Evolutionary conservation across 2,797 vertebrate species (phyloP).

Genomic region (Syngnathus acus): DNA sequence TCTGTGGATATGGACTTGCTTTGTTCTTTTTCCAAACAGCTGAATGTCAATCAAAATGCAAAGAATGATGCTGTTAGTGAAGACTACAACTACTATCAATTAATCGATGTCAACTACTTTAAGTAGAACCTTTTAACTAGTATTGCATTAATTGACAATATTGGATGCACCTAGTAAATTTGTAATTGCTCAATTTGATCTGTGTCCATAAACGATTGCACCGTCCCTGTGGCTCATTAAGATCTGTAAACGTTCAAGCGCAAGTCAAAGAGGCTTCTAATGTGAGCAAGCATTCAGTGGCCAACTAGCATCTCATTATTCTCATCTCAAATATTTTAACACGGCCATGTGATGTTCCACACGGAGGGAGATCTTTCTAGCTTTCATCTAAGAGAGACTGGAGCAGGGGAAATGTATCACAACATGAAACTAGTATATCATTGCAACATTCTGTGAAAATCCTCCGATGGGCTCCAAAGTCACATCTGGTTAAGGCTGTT

Average conservation of each 20-base stretch:
- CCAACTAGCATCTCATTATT: slow-evolving; percentile 1
- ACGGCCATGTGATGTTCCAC: background rate
- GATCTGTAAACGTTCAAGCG: background rate
- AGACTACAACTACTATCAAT: background rate
- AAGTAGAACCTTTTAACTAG: too few relatives aligned
- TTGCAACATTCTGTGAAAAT: background rate
- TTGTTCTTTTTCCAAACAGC: background rate
- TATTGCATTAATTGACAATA: background rate
- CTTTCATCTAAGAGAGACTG: slow-evolving; percentile 45
- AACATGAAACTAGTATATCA: slow-evolving; percentile 22
- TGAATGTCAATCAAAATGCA: background rate
- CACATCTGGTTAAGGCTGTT: slow-evolving; percentile 25
- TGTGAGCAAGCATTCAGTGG: background rate
- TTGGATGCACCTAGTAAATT: background rate
- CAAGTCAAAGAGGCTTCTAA: background rate
- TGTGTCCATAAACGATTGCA: background rate
- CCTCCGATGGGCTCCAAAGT: background rate
- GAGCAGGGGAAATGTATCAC: slow-evolving; percentile 39
- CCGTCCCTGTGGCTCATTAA: slow-evolving; percentile 5
- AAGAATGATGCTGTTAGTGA: background rate
- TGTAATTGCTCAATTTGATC: too few relatives aligned
- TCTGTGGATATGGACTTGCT: background rate
- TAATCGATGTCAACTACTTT: background rate
- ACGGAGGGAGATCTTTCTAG: slow-evolving; percentile 4
- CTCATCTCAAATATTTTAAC: background rate